A percentile compares a stretch with the other conserved stretches of the same genome.
These are phyloP conservation scores for Arvicanthis niloticus DNA, from an alignment of 2,113 vertebrate species.

Conservation along the genomic window DNA sequence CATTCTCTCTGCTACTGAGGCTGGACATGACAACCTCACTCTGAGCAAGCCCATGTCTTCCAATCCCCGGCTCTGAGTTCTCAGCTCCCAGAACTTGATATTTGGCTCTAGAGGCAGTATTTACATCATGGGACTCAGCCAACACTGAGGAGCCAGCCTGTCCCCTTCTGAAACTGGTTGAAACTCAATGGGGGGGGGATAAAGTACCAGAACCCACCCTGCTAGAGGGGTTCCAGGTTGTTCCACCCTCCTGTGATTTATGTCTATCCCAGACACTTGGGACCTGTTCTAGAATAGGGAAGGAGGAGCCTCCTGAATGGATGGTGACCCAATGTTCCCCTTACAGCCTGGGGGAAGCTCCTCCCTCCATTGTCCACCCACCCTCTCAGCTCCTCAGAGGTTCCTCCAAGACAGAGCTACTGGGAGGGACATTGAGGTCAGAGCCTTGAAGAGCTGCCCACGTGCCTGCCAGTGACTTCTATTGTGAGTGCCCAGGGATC, in stretches of 20 bases:
- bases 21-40: accelerated
- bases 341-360: background rate
- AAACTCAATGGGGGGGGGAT: background rate
- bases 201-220: background rate
- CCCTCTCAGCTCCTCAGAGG: conserved; percentile 32
- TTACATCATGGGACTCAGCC: background rate
- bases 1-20: accelerated
- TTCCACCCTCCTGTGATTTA: background rate
- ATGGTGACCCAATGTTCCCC: conserved; percentile 11
- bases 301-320: background rate
- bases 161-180: background rate
- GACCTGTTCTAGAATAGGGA: background rate
- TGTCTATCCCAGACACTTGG: background rate
- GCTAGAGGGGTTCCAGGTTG: background rate
- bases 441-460: background rate
- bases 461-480: conserved; percentile 67
- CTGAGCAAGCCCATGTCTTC: background rate
- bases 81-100: background rate
- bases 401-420: background rate
- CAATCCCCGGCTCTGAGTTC: background rate
- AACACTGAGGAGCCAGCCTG: background rate
- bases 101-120: background rate
- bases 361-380: conserved; percentile 36
- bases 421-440: background rate
- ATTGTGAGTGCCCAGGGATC: conserved; percentile 56